These are phyloP conservation scores for Menidia beryllina DNA, from an alignment of 2,113 vertebrate species.

Conservation along the genomic window DNA sequence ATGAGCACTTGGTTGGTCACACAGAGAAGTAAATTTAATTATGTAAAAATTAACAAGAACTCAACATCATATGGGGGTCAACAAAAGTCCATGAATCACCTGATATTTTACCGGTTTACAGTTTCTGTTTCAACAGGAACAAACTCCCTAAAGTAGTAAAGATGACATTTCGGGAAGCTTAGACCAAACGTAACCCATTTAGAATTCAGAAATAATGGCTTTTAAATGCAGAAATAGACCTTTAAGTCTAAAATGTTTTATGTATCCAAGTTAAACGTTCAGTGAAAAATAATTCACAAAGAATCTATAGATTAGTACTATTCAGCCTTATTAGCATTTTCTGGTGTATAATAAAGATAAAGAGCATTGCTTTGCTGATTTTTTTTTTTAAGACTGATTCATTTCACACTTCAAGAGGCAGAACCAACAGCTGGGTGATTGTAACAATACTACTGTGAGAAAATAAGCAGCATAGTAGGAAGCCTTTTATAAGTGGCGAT, in stretches of 20 bases:
- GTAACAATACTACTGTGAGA: constrained; percentile 19
- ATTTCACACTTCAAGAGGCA: neutral
- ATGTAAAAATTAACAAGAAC: neutral
- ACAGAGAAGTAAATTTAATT: neutral
- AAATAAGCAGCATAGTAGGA: neutral
- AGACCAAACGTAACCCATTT: neutral
- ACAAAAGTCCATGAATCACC: constrained; percentile 1
- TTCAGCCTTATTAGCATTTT: neutral
- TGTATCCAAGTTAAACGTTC: neutral
- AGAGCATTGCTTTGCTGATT: neutral
- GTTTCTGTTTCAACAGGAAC: constrained; percentile 3
- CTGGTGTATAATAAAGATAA: constrained; percentile 3
- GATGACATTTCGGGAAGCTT: neutral
- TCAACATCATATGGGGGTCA: too few relatives aligned
- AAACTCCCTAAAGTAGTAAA: neutral
- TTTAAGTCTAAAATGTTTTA: neutral
- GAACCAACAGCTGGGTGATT: neutral
- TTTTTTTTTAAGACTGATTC: neutral
- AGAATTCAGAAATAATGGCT: neutral
- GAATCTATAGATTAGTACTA: neutral
- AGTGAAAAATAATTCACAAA: neutral
- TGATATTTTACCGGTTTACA: neutral
- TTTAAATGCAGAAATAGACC: neutral
- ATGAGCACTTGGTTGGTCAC: constrained; percentile 5
- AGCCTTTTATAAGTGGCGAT: constrained; percentile 8